phyloP scores from a whole-genome alignment of 1,140 invertebrate species.

The Prorops nasuta region DNA sequence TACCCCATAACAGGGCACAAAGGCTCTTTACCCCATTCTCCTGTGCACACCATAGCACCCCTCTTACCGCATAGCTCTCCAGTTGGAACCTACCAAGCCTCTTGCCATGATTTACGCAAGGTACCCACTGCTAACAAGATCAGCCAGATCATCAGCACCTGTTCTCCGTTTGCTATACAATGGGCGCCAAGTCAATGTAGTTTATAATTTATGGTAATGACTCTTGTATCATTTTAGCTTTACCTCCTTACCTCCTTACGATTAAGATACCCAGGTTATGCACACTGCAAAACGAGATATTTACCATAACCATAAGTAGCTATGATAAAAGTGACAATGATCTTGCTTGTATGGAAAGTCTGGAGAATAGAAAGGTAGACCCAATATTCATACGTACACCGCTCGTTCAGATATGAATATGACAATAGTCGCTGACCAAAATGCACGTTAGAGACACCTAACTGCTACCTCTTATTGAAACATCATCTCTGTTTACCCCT shows the following conservation, averaged over 20 bases:
- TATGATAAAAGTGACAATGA: conserved; percentile 6
- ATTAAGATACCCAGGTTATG: too few relatives aligned
- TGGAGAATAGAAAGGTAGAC: conserved; percentile 20
- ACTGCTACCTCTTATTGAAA: conserved; percentile 48
- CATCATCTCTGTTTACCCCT: conserved; percentile 33
- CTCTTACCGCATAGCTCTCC: conserved; percentile 1
- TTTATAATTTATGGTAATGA: too few relatives aligned
- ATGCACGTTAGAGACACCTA: conserved; percentile 40
- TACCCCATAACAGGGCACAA: conserved; percentile 28
- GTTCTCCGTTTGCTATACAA: neutral
- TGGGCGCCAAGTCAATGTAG: too few relatives aligned
- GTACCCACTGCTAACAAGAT: conserved; percentile 8
- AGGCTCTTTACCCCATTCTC: conserved; percentile 29
- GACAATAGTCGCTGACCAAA: conserved; percentile 40
- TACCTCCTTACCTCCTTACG: too few relatives aligned
- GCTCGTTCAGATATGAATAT: conserved; percentile 37
- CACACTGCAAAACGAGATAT: too few relatives aligned
- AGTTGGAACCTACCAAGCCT: conserved; percentile 2
- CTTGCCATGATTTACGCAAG: conserved; percentile 17
- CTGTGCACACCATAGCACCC: conserved; percentile 5
- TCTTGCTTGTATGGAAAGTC: conserved; percentile 22
- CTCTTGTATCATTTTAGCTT: too few relatives aligned
- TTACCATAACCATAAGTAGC: conserved; percentile 25
- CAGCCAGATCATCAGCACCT: neutral
- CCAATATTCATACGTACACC: conserved; percentile 23